These are phyloP conservation scores for Apamea monoglypha DNA, from an alignment of 2,888 invertebrate species.

Conservation along the genomic window DNA sequence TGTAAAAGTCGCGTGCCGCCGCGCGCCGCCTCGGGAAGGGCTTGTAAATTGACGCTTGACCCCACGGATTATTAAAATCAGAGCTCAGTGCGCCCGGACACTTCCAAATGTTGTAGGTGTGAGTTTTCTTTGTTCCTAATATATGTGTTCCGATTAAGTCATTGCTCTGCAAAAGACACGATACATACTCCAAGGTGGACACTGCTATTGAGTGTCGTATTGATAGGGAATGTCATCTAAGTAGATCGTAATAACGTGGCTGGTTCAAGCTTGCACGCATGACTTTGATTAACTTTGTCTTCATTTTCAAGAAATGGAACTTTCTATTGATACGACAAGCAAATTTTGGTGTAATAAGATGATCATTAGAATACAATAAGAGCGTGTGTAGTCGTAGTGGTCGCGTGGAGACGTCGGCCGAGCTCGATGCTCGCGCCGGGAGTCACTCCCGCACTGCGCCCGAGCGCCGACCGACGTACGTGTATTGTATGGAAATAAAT, in stretches of 20 bases:
- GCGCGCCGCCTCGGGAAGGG: slow-evolving; percentile 66
- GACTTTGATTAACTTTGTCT: not conserved
- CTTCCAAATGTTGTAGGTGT: slow-evolving; percentile 48
- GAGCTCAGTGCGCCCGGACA: slow-evolving; percentile 59
- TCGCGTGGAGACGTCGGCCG: slow-evolving; percentile 47
- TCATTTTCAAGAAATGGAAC: not conserved
- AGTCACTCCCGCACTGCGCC: slow-evolving; percentile 85
- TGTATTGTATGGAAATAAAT: slow-evolving; percentile 89
- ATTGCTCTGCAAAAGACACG: slow-evolving; percentile 23
- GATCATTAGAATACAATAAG: slow-evolving; percentile 37
- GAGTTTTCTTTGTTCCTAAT: slow-evolving; percentile 51
- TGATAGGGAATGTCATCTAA: not conserved
- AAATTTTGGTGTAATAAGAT: slow-evolving; percentile 21
- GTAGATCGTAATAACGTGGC: not conserved
- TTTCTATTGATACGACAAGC: not conserved
- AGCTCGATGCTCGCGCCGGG: slow-evolving; percentile 73
- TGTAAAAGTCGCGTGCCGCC: slow-evolving; percentile 72
- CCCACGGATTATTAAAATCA: slow-evolving; percentile 82
- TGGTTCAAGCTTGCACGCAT: not conserved
- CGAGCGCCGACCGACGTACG: slow-evolving; percentile 85
- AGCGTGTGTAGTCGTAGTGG: slow-evolving; percentile 43
- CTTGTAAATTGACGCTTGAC: slow-evolving; percentile 82
- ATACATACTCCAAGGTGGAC: slow-evolving; percentile 8
- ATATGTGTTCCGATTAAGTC: slow-evolving; percentile 39
- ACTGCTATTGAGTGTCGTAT: slow-evolving; percentile 14